A percentile compares a stretch with the other conserved stretches of the same genome.
phyloP scores from a whole-genome alignment of 2,113 vertebrate species.

The Aptenodytes patagonicus region DNA sequence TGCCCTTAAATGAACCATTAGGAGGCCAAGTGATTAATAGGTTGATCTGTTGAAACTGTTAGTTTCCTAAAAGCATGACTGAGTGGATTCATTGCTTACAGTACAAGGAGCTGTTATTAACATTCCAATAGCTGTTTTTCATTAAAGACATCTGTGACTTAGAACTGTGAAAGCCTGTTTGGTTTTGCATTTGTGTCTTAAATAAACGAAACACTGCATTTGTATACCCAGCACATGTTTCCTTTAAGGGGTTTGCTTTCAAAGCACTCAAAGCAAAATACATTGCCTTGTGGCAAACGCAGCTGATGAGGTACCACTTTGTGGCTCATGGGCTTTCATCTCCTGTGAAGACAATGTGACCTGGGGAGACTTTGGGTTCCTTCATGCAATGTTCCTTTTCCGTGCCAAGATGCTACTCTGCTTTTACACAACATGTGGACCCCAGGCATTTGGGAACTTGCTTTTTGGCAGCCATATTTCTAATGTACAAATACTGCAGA shows the following conservation, averaged over 20 bases:
- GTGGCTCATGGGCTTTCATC: background rate
- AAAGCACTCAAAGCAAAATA: constrained; percentile 19
- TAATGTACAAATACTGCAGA: background rate
- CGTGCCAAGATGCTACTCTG: background rate
- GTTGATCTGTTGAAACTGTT: constrained; percentile 33
- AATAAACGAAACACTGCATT: constrained; percentile 29
- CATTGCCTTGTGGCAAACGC: background rate
- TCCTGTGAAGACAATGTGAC: background rate
- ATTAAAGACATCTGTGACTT: constrained; percentile 63
- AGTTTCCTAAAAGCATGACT: constrained; percentile 40
- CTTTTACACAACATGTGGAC: background rate
- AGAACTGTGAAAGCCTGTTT: constrained; percentile 51
- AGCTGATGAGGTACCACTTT: background rate
- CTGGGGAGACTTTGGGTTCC: background rate
- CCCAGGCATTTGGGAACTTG: background rate
- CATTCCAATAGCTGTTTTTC: constrained; percentile 61
- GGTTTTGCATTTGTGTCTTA: constrained; percentile 52
- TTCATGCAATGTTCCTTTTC: background rate
- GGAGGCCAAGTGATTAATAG: constrained; percentile 51
- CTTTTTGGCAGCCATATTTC: constrained; percentile 15
- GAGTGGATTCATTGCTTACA: constrained; percentile 40
- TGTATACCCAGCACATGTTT: constrained; percentile 56
- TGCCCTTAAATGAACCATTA: background rate
- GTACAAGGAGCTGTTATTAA: constrained; percentile 50
- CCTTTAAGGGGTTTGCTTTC: constrained; percentile 23